Conservation (phyloP, 2,113 vertebrate species). For the Gila orcuttii region DNA sequence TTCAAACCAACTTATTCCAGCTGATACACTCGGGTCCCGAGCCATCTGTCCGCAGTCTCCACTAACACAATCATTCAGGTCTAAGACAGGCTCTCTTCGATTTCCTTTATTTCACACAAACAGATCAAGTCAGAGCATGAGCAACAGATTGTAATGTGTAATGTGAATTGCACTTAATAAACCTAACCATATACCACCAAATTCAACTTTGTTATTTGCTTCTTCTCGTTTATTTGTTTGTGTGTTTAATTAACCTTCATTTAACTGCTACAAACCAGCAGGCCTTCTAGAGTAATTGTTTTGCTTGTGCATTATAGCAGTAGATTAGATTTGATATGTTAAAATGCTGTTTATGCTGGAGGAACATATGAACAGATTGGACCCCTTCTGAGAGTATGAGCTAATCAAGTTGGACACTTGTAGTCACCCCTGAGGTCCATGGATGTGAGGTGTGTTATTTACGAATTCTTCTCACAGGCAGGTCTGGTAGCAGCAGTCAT, state of each 20-base stretch:
- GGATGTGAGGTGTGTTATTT: slow-evolving; percentile 33
- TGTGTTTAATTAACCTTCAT: slow-evolving; percentile 37
- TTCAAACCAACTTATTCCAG: slow-evolving; percentile 62
- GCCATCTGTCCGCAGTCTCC: slow-evolving; percentile 54
- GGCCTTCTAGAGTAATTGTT: slow-evolving; percentile 34
- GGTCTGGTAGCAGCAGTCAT: background rate
- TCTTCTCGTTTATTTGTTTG: slow-evolving; percentile 7
- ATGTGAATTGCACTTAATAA: slow-evolving; percentile 8
- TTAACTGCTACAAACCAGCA: slow-evolving; percentile 30
- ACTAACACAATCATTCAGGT: slow-evolving; percentile 48
- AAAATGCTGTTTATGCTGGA: slow-evolving; percentile 34
- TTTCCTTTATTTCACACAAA: slow-evolving; percentile 38
- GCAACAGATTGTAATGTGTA: slow-evolving; percentile 21
- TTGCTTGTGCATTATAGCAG: slow-evolving; percentile 10
- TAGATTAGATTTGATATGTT: slow-evolving; percentile 42
- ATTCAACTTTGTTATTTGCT: slow-evolving; percentile 1
- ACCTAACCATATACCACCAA: background rate
- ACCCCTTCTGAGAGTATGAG: slow-evolving; percentile 33
- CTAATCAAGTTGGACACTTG: slow-evolving; percentile 46
- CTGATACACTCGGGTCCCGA: slow-evolving; percentile 35
- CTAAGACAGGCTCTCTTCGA: slow-evolving; percentile 27
- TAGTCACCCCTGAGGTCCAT: slow-evolving; percentile 16
- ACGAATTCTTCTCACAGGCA: slow-evolving; percentile 6
- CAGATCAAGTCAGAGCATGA: slow-evolving; percentile 30
- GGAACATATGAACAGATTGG: slow-evolving; percentile 40